Percentiles rank a stretch among this genome's conserved stretches.
These are phyloP conservation scores for Megaleporinus macrocephalus DNA, from an alignment of 2,113 vertebrate species.

Conservation along the genomic window DNA sequence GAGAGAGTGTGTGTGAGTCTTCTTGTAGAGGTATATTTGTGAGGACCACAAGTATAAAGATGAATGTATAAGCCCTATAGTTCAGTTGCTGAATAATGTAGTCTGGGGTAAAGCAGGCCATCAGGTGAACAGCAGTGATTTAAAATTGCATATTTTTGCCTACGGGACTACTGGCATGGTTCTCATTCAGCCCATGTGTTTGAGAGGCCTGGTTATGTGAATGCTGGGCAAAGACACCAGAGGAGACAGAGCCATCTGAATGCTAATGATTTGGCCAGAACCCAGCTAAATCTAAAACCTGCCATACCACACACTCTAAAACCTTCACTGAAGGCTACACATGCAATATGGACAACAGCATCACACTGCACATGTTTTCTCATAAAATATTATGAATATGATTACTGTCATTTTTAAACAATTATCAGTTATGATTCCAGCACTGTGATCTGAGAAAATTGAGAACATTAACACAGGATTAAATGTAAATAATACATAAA, in stretches of 20 bases:
- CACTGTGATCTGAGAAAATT: too few species aligned
- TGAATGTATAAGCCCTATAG: neutral
- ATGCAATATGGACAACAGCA: neutral
- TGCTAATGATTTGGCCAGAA: constrained; percentile 36
- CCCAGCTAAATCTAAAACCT: constrained; percentile 10
- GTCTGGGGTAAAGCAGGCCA: neutral
- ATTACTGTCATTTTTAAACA: too few species aligned
- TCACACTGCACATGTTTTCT: neutral
- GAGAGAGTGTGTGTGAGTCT: neutral
- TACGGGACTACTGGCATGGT: constrained; percentile 38
- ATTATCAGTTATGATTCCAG: too few species aligned
- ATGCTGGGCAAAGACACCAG: constrained; percentile 16
- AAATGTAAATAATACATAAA: too few species aligned
- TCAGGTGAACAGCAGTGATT: constrained; percentile 25
- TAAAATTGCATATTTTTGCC: constrained; percentile 26
- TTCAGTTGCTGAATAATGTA: neutral
- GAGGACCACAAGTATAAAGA: neutral
- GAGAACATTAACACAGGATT: too few species aligned
- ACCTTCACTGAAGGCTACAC: neutral
- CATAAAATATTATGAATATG: too few species aligned
- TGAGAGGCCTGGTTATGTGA: neutral
- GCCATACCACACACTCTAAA: neutral
- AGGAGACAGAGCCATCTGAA: constrained; percentile 37
- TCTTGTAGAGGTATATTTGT: neutral
- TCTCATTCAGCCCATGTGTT: constrained; percentile 33